Base-by-base conservation (phyloP, 2,113 vertebrate species). In the Muscicapa adusta region DNA sequence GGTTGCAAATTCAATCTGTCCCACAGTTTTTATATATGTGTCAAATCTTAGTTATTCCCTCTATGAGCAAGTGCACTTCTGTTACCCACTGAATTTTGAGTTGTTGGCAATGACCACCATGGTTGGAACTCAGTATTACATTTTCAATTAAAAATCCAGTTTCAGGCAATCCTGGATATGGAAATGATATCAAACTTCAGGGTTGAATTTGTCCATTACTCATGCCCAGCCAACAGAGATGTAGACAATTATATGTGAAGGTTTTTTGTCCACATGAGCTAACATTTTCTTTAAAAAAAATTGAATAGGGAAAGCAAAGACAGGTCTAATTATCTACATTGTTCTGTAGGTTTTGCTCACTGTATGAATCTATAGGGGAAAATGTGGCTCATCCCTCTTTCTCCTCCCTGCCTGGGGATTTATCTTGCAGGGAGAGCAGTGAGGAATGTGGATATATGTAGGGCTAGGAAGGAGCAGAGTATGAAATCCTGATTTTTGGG, bases 361-460 rank as follows among this genome's bases (percentile, higher is more conserved):
- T 40, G 10, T 71, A 70, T 91, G 66, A 57, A 43, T 91, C 43
- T 56, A 22, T 12, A 16, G 24, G 45, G 48, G 58, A 88, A 40
- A 66, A 68, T 76, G 66, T 33, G 62, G 18, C 62, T 85, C 26
- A 73, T 91, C 31, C 33, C 9, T 58, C 15, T 23, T 91, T 8
- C 38, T 60, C 47, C 33, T 76, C 42, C 68, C 58, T 90, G 45
- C 54, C 57, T 33, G 14, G n/a, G 71, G 26, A 17, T 61, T 2
- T 10, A 0, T 18, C 17, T 56, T 34, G 38, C 65, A 67, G 85
- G 50, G 38, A 83, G 75, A 54, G 60, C 45, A 85, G 22, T 1
- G 6, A 8, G 47, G 25, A 42, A 1, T 65, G 50, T 70, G 60
- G 23, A 1, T 68, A 0, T 12, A 0, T 10, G 33, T 18, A 12